Evolutionary conservation across 1,140 invertebrate genomes (phyloP).

Genomic region (Acromyrmex echinatior): DNA sequence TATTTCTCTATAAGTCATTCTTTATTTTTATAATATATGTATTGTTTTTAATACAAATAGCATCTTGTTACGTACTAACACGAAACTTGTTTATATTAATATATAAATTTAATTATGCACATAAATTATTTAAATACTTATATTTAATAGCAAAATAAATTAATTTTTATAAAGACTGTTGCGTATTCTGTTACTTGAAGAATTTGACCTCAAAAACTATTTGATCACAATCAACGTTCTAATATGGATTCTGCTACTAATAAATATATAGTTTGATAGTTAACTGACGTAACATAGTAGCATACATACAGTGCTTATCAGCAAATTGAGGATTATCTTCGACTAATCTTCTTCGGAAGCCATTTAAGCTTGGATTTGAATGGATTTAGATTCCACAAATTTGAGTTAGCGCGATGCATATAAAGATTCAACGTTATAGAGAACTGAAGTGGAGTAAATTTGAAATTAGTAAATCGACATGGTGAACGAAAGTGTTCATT

Average conservation of each 20-base stretch:
- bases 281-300: constrained; percentile 82
- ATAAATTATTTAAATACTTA: neutral
- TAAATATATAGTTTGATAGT: neutral
- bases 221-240: neutral
- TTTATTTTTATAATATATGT: no score
- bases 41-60: no score
- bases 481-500: constrained; percentile 81
- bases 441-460: constrained; percentile 68
- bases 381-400: constrained; percentile 69
- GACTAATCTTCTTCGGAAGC: constrained; percentile 83
- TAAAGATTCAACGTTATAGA: constrained; percentile 52
- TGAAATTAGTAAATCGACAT: constrained; percentile 81
- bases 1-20: no score
- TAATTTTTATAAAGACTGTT: neutral
- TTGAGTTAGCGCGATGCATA: constrained; percentile 52
- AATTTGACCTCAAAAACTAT: neutral
- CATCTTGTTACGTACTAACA: no score
- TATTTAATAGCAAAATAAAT: neutral
- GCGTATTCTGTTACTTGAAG: constrained; percentile 2
- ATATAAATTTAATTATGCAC: neutral
- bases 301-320: constrained; percentile 81
- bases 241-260: neutral
- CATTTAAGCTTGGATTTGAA: constrained; percentile 73
- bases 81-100: neutral
- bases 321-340: constrained; percentile 82